These are phyloP conservation scores for Sphenodon punctatus DNA, from an alignment of 2,797 vertebrate species.

Conservation along the genomic window DNA sequence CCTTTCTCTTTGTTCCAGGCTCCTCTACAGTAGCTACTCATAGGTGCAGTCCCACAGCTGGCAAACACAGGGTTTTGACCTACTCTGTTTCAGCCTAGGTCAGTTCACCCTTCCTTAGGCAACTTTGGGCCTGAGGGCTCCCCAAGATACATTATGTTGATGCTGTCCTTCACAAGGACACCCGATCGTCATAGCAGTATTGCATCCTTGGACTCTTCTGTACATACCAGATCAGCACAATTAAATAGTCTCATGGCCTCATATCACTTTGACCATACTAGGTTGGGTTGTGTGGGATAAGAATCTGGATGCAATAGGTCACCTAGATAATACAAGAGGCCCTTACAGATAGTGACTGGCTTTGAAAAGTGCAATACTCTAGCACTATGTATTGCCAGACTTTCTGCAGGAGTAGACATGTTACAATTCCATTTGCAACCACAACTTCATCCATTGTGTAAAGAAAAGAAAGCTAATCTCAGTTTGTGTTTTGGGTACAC, in stretches of 20 bases:
- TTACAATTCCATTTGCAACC: neutral
- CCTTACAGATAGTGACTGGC: neutral
- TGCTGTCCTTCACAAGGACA: too few relatives aligned
- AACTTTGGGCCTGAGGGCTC: neutral
- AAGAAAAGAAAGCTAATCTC: neutral
- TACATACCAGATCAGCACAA: neutral
- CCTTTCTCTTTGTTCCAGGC: neutral
- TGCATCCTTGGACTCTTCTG: too few relatives aligned
- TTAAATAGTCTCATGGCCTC: neutral
- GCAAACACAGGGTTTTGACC: neutral
- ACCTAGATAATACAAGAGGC: neutral
- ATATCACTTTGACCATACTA: neutral
- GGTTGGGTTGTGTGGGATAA: neutral
- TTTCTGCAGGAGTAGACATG: slow-evolving; percentile 1
- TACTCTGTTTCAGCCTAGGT: neutral
- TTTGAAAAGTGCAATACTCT: neutral
- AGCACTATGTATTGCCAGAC: neutral
- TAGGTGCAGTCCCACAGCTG: neutral
- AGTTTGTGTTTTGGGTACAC: slow-evolving; percentile 17
- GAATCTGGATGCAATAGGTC: neutral
- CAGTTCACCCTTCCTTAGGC: slow-evolving; percentile 7
- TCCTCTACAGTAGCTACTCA: neutral
- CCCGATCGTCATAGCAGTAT: too few relatives aligned
- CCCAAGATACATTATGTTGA: slow-evolving; percentile 69
- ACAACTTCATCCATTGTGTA: slow-evolving; percentile 3